Conservation (phyloP, 2,888 invertebrate species). For the Cephus rjabovi region DNA sequence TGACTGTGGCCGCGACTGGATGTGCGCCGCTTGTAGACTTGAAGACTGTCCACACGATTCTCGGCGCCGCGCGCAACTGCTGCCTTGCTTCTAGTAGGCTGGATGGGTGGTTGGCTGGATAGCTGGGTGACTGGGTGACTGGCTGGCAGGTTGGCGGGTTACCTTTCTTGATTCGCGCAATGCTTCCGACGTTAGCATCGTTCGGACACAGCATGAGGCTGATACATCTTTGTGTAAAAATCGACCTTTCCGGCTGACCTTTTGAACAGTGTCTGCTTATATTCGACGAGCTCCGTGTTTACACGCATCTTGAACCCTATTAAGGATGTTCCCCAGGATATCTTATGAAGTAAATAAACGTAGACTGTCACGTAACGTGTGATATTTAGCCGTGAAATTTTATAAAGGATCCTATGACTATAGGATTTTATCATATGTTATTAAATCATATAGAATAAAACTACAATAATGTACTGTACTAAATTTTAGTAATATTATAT, state of each 20-base stretch:
- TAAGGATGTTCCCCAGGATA: not conserved
- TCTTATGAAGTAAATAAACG: not conserved
- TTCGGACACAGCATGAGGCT: not conserved
- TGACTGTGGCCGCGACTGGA: slow-evolving; percentile 24
- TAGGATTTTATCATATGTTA: not conserved
- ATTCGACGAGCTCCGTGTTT: not conserved
- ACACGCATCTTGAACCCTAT: not conserved
- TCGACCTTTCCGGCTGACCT: not conserved
- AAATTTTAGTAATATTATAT: not conserved
- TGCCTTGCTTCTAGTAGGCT: slow-evolving; percentile 13
- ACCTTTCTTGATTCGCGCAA: not conserved
- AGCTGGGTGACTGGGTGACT: not conserved
- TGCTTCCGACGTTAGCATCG: not conserved
- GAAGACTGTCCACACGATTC: slow-evolving; percentile 33
- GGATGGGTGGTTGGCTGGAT: not conserved
- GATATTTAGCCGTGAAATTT: not conserved
- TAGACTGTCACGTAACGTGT: not conserved
- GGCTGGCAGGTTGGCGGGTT: not conserved
- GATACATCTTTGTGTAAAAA: not conserved
- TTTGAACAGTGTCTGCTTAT: not conserved
- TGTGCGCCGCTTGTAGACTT: slow-evolving; percentile 19
- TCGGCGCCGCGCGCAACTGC: slow-evolving; percentile 33
- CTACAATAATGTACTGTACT: not conserved
- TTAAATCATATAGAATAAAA: not conserved
- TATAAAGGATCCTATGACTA: not conserved